A percentile compares a stretch with the other conserved stretches of the same genome.
Conservation (phyloP, 2,113 vertebrate genomes). For the Abramis brama region DNA sequence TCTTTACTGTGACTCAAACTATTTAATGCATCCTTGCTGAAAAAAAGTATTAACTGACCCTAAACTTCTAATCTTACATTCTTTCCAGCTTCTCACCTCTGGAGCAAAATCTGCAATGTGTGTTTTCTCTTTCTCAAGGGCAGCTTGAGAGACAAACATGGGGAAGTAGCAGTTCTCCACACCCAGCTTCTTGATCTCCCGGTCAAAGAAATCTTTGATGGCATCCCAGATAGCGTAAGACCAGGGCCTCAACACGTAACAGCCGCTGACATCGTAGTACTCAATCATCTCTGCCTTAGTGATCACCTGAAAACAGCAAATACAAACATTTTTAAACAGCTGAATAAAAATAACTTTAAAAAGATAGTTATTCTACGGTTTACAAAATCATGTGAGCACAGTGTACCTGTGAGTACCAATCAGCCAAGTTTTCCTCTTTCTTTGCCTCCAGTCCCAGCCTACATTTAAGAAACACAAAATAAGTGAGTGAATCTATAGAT, state of each 20-base stretch:
- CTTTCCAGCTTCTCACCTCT: conserved; percentile 79
- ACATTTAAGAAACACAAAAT: background rate
- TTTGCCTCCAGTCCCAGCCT: conserved; percentile 95
- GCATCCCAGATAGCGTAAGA: conserved; percentile 91
- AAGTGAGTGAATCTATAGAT: background rate
- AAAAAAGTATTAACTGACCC: background rate
- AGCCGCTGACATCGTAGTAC: conserved; percentile 97
- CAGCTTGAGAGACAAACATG: conserved; percentile 97
- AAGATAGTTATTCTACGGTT: background rate
- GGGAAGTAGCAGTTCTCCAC: conserved; percentile 99
- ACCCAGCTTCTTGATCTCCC: conserved; percentile 93
- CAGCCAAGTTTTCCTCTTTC: conserved; percentile 95
- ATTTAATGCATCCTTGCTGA: background rate
- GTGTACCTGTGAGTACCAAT: conserved; percentile 96
- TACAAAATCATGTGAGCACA: background rate
- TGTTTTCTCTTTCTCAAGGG: conserved; percentile 91
- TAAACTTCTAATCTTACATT: background rate
- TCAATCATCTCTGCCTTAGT: conserved; percentile 99
- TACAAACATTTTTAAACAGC: background rate
- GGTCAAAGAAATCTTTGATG: conserved; percentile 92
- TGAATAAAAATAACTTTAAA: background rate
- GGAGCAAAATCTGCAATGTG: conserved; percentile 96
- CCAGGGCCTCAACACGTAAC: conserved; percentile 97
- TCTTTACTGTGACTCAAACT: background rate
- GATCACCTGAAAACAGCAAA: conserved; percentile 83